phyloP scores from a whole-genome alignment of 2,113 vertebrate genomes.

The Turdus rufiventris region DNA sequence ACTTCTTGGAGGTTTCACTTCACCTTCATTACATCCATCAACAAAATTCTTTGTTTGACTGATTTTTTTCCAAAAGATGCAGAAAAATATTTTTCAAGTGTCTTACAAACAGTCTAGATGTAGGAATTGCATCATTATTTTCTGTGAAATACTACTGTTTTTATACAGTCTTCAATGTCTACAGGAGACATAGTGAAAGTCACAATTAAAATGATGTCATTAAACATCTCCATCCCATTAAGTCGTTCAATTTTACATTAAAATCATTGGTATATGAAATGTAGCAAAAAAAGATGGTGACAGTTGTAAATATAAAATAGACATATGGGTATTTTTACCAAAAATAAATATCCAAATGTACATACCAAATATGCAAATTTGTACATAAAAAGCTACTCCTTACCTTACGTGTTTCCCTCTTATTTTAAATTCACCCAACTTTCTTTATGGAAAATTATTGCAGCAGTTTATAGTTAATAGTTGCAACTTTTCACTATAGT shows the following conservation, averaged over 20 bases:
- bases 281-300: conserved; percentile 13
- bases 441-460: not conserved
- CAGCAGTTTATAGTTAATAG: not conserved
- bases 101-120: not conserved
- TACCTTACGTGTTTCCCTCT: not conserved
- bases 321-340: not conserved
- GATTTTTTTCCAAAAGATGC: not conserved
- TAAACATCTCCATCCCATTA: conserved; percentile 40
- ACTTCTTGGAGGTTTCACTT: not conserved
- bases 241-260: conserved; percentile 43
- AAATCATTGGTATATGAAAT: conserved; percentile 51
- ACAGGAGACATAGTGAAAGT: not conserved
- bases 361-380: not conserved
- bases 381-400: not conserved
- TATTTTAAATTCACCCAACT: not conserved
- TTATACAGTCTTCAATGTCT: not conserved
- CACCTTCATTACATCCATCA: not conserved
- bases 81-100: not conserved
- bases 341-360: not conserved
- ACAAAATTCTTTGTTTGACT: not conserved
- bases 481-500: not conserved
- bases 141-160: not conserved
- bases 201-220: conserved; percentile 28
- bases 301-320: not conserved
- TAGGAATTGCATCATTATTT: not conserved